Base-by-base conservation (phyloP, 2,797 vertebrate species). In the Platyrinchus mystaceus region DNA sequence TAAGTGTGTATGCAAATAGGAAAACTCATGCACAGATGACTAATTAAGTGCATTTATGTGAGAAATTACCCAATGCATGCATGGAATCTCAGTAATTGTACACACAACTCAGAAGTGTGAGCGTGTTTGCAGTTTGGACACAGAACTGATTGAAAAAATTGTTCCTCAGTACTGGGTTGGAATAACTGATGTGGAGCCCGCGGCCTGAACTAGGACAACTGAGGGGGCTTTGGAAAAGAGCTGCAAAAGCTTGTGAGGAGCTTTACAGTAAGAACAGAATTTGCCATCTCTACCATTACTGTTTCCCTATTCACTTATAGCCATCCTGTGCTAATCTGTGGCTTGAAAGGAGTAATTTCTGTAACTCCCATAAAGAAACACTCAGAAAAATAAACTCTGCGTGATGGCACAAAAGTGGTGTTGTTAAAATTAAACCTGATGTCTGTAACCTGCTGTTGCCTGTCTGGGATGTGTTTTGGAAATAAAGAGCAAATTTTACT, bases 1-100 rank as follows among this genome's bases (percentile, higher is more conserved):
- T 91, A 94, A 96, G 95, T 97, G 95, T 94, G 95, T 93, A 96
- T 96, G 93, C 89, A 96, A 96, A 96, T 96, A 94, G 94, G 67
- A 82, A 93, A 95, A 86, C 87, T 88, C 93, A 82, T 94, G 94
- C 95, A 94, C 85, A 94, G 95, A 94, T 95, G 95, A 97, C 95
- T 96, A 97, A 96, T 96, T 96, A 96, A 95, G 95, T 95, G 96
- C 89, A 96, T 96, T 96, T 97, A 91, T 94, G 85, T 94, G 93
- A 96, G 96, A 96, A 96, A 95, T 97, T 96, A 96, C 77, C 87
- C 89, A 90, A 34, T 60, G 89, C 91, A 96, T 14, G 80, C 87
- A 83, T 94, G 93, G 94, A 84, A 89, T 96, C 94, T 74, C 95
- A 60, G 87, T 97, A 94, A 95, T 87, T 91, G 94, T 95, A 94